Evolutionary conservation across 2,113 vertebrate genomes (phyloP), one percentile per base, ranked within the genome.

Genomic region (Cottus gobio): DNA sequence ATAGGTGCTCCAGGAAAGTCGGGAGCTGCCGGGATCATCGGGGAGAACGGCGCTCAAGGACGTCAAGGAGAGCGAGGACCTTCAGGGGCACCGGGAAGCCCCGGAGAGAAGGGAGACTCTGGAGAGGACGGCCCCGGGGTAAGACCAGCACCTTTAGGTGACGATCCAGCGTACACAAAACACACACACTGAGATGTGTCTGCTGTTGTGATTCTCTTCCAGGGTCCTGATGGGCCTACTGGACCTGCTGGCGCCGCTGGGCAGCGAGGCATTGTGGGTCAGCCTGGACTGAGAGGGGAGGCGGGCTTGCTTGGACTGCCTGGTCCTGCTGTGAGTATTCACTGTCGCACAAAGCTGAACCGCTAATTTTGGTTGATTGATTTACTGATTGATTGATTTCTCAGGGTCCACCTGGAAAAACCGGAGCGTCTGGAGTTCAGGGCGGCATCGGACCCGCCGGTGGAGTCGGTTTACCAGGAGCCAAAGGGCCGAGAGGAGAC

Each of bases 41-140:
- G 98, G 46, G 98, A 99, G 39, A 96, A 96, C 0, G 98, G 98
- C 46, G 91, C 95, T 71, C 79, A 88, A 6, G 98, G 98, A 4
- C 95, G 92, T 57, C 95, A 96, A 37, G 98, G 98, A 61, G 98
- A 99, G 71, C 87, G 90, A 12, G 98, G 98, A 56, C 93, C 95
- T 22, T 9, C 93, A 0, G 98, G 98, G 0, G 92, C 95, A 20
- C 77, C 96, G 0, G 98, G 98, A 16, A 88, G 86, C 52, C 75
- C 96, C 26, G 98, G 98, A 89, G 98, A 99, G 88, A 99, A 99
- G 93, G 98, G 94, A 24, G 97, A 98, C 3, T 90, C 98, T 0
- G 98, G 98, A 83, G 98, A 99, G 31, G 98, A 99, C 0, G 98
- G 98, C 6, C 96, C 97, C n/a, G 61, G 94, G 42, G 98, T 99